phyloP scores from a whole-genome alignment of 2,797 vertebrate genomes.

The Propithecus perrieri region DNA sequence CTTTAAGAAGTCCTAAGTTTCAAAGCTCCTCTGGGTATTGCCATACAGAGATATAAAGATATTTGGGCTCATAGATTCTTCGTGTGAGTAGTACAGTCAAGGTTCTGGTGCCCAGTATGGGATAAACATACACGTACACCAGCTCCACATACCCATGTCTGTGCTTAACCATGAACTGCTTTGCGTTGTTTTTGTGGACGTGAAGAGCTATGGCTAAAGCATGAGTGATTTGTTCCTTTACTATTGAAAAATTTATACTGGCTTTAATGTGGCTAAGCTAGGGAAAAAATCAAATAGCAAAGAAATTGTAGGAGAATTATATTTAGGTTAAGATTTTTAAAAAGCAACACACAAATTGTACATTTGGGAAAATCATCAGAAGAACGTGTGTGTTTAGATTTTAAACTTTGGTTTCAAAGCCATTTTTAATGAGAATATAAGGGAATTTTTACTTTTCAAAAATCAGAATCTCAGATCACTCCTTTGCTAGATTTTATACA shows the following conservation, averaged over 20 bases:
- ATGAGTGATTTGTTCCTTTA: background rate
- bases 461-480: background rate
- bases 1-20: background rate
- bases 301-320: background rate
- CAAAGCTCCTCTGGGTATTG: background rate
- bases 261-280: background rate
- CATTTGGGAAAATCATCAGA: background rate
- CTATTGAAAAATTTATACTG: background rate
- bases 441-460: background rate
- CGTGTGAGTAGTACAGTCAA: background rate
- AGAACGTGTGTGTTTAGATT: background rate
- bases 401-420: background rate
- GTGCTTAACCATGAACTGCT: background rate
- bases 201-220: background rate
- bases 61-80: background rate
- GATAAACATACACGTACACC: background rate
- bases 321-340: background rate
- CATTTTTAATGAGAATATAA: conserved; percentile 17
- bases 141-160: background rate
- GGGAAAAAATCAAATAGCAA: background rate
- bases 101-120: background rate
- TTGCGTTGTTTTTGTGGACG: background rate
- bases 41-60: background rate
- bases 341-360: background rate
- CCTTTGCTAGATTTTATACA: background rate